Conservation (phyloP, 2,113 vertebrate species). For the Melanerpes aurifrons region DNA sequence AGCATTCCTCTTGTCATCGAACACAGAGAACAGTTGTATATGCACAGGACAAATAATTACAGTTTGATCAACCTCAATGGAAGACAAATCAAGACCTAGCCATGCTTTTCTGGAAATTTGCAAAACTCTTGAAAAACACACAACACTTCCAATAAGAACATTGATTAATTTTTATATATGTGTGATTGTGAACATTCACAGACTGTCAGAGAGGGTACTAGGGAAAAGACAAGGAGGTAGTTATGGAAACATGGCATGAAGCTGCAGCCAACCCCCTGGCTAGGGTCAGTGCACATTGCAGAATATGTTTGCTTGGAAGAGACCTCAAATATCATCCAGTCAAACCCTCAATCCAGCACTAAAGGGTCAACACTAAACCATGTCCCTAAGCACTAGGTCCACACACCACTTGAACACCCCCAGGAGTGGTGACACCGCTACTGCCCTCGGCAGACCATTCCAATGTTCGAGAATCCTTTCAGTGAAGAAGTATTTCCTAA, state of each 20-base stretch:
- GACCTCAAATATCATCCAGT: no score
- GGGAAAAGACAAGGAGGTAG: neutral
- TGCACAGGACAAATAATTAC: neutral
- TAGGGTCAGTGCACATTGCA: neutral
- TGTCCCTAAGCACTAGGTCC: no score
- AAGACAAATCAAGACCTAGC: neutral
- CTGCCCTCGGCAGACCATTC: no score
- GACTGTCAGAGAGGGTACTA: neutral
- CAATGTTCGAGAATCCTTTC: no score
- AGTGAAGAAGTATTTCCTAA: no score
- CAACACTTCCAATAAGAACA: neutral
- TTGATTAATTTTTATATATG: neutral
- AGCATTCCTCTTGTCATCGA: neutral
- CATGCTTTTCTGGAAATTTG: neutral
- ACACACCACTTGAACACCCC: no score
- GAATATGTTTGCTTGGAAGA: no score
- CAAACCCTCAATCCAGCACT: no score
- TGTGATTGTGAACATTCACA: neutral
- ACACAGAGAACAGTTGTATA: neutral
- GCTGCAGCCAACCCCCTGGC: accelerated
- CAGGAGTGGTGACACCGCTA: no score
- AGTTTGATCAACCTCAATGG: neutral
- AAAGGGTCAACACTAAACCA: no score
- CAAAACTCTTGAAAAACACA: neutral
- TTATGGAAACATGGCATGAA: neutral